Conservation (phyloP, 2,113 vertebrate genomes). For the Pomatostomus ruficeps region DNA sequence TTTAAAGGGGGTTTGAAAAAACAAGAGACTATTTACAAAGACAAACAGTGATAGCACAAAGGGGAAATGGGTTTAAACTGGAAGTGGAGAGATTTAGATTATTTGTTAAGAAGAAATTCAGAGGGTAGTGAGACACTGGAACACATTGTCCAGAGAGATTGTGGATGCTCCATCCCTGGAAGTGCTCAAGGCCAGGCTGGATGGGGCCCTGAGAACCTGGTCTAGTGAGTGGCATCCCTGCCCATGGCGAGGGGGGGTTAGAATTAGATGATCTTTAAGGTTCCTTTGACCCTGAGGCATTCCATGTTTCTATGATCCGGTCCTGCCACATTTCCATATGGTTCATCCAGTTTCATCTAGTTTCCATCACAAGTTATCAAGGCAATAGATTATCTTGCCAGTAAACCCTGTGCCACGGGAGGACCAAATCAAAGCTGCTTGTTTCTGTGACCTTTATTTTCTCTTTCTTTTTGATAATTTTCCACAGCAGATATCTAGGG, state of each 20-base stretch:
- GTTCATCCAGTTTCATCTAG: background rate
- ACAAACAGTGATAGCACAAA: background rate
- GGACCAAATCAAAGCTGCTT: background rate
- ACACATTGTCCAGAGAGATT: background rate
- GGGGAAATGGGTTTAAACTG: background rate
- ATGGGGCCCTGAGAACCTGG: background rate
- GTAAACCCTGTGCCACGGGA: background rate
- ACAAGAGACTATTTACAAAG: background rate
- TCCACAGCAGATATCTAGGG: background rate
- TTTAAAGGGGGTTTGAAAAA: background rate
- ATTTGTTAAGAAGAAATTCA: background rate
- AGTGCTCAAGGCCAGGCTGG: background rate
- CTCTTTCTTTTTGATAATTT: background rate
- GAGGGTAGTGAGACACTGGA: background rate
- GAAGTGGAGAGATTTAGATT: background rate
- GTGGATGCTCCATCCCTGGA: background rate
- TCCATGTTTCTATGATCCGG: background rate
- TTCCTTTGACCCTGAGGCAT: background rate
- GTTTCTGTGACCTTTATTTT: background rate
- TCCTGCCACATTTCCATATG: background rate
- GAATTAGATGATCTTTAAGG: background rate
- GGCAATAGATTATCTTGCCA: background rate
- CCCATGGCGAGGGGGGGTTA: fast-evolving
- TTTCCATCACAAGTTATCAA: background rate
- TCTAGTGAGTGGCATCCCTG: background rate